Evolutionary conservation across 2,888 invertebrate species (phyloP), one percentile per base, ranked within the genome.

Genomic region (Drosophila eohydei): DNA sequence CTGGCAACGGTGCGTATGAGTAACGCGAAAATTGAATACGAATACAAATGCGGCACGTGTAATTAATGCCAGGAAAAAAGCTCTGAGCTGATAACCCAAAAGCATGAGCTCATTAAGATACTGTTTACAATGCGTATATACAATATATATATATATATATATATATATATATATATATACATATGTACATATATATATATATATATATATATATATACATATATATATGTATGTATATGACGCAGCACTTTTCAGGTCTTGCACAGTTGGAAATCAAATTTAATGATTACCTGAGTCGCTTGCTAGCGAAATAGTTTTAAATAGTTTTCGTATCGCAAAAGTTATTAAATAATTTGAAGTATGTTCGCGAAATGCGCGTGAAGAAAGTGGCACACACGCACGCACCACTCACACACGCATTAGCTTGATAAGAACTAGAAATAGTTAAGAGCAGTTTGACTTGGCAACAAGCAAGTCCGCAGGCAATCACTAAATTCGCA

Each of bases 1-100:
- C 59, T 71, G 66, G 78, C 85, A 82, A 80, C 72, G 59, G 68
- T 64, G 78, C 78, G 80, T 78, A 83, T 83, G 83, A 80, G 82
- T 83, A 84, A 83, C 69, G 32, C 56, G 44, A 58, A 50, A 63
- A 56, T 54, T 52, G 61, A 60, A 70, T 67, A 46, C 62, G 51
- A 57, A 51, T 32, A 38, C 38, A 43, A 30, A 54, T 51, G 36
- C 26, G 59, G 70, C 80, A 71, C 80, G 82, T 79, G 82, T 81
- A 80, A 80, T 80, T 73, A 84, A 74, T 82, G 64, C 58, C 44
- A 28, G 8, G 8, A 28, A 50, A 48, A 3, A 66, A 51, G 11
- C 3, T 12, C 16, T 32, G 21, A 46, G 43, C 74, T 59, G 70
- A 69, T 74, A 74, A 65, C 56, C 50, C 54, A 70, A 69, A 21